Conservation (phyloP, 2,113 vertebrate genomes). For the Smithornis capensis region DNA sequence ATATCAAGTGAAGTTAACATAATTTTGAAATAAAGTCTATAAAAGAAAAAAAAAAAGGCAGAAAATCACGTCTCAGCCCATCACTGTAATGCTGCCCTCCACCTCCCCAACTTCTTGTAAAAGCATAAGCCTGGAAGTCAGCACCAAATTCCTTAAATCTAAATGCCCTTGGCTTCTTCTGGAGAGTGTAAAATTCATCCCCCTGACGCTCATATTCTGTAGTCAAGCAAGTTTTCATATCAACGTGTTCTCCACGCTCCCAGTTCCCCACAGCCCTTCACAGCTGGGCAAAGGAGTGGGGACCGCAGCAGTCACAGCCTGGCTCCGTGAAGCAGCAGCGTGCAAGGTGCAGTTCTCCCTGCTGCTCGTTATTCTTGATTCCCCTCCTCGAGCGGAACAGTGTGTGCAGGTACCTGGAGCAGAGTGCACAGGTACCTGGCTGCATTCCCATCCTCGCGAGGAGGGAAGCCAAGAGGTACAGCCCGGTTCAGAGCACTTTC, state of each 20-base stretch:
- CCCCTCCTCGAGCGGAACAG: rapidly evolving
- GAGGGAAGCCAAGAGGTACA: neutral
- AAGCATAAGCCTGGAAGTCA: neutral
- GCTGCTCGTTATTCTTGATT: neutral
- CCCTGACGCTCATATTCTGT: neutral
- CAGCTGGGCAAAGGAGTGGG: neutral
- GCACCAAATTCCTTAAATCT: neutral
- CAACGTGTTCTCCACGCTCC: neutral
- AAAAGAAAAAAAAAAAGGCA: neutral
- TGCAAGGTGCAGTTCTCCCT: neutral
- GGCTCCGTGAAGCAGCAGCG: neutral
- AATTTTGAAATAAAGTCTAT: neutral
- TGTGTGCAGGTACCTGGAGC: neutral
- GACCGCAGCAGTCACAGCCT: too few relatives aligned
- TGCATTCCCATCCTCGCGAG: neutral
- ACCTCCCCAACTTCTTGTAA: neutral
- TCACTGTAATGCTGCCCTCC: neutral
- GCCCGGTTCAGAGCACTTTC: neutral
- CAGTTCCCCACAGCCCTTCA: neutral
- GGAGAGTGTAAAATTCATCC: slow-evolving; percentile 9
- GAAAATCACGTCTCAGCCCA: neutral
- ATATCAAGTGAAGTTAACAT: neutral
- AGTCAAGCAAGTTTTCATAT: neutral
- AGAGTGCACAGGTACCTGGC: neutral
- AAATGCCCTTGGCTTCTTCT: slow-evolving; percentile 28